These are phyloP conservation scores for Pachliopta kotzebuea DNA, from an alignment of 2,888 invertebrate genomes.

Conservation along the genomic window DNA sequence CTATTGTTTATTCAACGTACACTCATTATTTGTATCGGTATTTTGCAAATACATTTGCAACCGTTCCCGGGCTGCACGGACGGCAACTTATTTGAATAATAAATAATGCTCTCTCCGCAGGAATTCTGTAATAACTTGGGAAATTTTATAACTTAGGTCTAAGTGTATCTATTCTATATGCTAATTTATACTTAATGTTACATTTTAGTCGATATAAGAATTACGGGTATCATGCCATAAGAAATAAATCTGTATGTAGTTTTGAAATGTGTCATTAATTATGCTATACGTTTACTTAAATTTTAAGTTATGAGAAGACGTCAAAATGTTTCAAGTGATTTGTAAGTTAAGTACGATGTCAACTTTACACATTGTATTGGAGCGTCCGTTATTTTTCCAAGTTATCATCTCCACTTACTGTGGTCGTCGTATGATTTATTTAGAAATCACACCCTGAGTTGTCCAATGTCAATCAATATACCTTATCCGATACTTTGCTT, in stretches of 20 bases:
- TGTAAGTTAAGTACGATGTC: slow-evolving; percentile 1
- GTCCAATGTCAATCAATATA: slow-evolving; percentile 26
- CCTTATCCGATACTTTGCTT: slow-evolving; percentile 27
- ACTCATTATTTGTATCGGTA: slow-evolving; percentile 24
- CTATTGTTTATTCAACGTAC: slow-evolving; percentile 43
- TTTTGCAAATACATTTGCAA: slow-evolving; percentile 25
- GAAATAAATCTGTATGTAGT: too few species aligned
- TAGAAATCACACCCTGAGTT: slow-evolving; percentile 16
- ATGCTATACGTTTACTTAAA: too few species aligned
- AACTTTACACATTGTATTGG: slow-evolving; percentile 2
- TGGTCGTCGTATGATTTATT: slow-evolving; percentile 18
- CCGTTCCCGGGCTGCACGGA: slow-evolving; percentile 11
- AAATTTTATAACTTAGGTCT: slow-evolving; percentile 17
- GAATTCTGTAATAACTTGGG: slow-evolving; percentile 21
- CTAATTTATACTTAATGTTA: slow-evolving; percentile 9
- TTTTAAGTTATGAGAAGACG: not conserved
- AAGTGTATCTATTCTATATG: slow-evolving; percentile 9
- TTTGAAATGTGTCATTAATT: too few species aligned
- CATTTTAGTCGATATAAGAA: not conserved
- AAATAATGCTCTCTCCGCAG: slow-evolving; percentile 25
- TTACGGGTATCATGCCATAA: not conserved
- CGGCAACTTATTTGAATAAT: slow-evolving; percentile 26
- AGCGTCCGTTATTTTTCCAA: slow-evolving; percentile 8
- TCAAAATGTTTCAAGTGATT: slow-evolving; percentile 5
- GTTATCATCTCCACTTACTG: slow-evolving; percentile 15